These are phyloP conservation scores for Crotalus horridus DNA, from an alignment of 2,113 vertebrate genomes.

Conservation along the genomic window DNA sequence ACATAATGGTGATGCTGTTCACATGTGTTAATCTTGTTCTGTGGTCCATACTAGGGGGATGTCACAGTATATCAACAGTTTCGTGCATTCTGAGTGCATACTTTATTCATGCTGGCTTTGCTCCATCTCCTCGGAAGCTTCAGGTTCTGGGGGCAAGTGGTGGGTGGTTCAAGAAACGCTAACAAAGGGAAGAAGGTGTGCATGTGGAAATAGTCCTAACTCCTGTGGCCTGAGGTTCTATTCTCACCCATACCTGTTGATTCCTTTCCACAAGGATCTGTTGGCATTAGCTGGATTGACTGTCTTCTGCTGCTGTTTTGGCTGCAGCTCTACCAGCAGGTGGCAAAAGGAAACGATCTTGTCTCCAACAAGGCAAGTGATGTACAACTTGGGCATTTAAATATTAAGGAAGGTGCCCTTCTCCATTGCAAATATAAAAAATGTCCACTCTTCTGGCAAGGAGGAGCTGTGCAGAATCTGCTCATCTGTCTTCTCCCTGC, in stretches of 20 bases:
- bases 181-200: not conserved
- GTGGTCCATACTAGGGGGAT: not conserved
- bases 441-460: not conserved
- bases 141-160: not conserved
- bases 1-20: not conserved
- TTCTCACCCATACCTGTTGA: not conserved
- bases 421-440: not conserved
- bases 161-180: not conserved
- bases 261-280: not conserved
- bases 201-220: not conserved
- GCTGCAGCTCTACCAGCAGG: conserved; percentile 16
- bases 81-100: not conserved
- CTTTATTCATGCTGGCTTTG: not conserved
- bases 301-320: not conserved
- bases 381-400: not conserved
- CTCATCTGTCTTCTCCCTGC: not conserved
- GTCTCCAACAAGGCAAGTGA: not conserved
- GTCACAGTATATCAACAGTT: not conserved
- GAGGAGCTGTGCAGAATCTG: not conserved
- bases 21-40: not conserved
- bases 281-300: not conserved
- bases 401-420: not conserved
- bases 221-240: not conserved
- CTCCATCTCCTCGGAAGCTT: not conserved
- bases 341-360: conserved; percentile 12